A percentile compares a stretch with the other conserved stretches of the same genome.
phyloP scores from a whole-genome alignment of 2,113 vertebrate species.

The Tychaedon coryphoeus region DNA sequence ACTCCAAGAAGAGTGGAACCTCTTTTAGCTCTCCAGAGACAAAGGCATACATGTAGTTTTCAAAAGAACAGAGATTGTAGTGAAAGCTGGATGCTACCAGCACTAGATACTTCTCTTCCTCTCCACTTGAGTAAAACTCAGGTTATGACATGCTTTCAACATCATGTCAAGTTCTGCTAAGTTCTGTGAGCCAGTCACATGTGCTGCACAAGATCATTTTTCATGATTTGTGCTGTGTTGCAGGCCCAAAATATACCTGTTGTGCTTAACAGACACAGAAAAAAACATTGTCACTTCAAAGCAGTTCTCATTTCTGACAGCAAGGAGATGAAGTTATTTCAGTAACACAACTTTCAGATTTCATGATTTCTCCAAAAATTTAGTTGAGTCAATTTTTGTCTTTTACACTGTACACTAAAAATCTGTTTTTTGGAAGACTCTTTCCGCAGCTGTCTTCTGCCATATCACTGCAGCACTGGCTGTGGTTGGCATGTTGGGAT shows the following conservation, averaged over 20 bases:
- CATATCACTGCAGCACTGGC: not conserved
- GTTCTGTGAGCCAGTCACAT: not conserved
- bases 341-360: not conserved
- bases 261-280: not conserved
- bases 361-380: not conserved
- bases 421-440: not conserved
- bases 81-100: not conserved
- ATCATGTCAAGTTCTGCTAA: not conserved
- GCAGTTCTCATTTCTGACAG: not conserved
- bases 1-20: not conserved
- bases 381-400: not conserved
- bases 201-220: not conserved
- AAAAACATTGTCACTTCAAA: not conserved
- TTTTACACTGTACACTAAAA: not conserved
- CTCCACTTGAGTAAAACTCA: not conserved
- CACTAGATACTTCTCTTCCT: not conserved
- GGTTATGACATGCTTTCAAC: not conserved
- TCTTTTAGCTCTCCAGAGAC: not conserved
- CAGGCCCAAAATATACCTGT: not conserved
- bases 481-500: not conserved
- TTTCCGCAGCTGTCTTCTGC: not conserved
- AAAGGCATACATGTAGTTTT: not conserved
- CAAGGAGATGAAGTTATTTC: not conserved
- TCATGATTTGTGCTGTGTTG: rapidly evolving
- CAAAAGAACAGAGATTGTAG: not conserved